Conservation (phyloP, 2,797 vertebrate genomes). For the Coendou prehensilis region DNA sequence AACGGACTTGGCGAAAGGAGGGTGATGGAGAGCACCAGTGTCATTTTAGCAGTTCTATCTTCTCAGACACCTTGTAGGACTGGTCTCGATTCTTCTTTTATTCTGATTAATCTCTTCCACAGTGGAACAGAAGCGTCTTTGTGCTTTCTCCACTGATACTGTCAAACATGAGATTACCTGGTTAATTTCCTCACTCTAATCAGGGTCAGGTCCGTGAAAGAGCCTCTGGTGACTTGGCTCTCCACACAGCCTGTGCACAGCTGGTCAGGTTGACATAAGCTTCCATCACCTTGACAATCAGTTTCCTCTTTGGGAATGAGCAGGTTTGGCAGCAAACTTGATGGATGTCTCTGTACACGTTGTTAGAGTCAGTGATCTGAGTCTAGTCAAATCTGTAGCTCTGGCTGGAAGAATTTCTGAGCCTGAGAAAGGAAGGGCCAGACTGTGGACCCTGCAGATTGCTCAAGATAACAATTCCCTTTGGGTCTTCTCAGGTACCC, state of each 20-base stretch:
- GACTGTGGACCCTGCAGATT: background rate
- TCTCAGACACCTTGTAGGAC: background rate
- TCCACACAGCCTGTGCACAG: constrained; percentile 6
- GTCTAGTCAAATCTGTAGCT: constrained; percentile 31
- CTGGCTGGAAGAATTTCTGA: constrained; percentile 64
- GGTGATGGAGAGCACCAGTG: background rate
- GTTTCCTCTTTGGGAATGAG: constrained; percentile 60
- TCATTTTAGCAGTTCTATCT: background rate
- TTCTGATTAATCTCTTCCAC: background rate
- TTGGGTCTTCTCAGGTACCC: background rate
- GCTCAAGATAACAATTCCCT: background rate
- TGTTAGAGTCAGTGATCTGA: constrained; percentile 63
- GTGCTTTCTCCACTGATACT: background rate
- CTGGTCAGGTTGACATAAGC: constrained; percentile 73
- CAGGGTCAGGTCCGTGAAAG: background rate
- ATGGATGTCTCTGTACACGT: constrained; percentile 38
- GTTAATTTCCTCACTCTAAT: constrained; percentile 17
- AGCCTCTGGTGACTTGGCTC: constrained; percentile 40
- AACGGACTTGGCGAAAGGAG: background rate
- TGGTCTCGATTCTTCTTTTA: constrained; percentile 9
- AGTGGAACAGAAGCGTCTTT: background rate
- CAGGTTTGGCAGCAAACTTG: constrained; percentile 57
- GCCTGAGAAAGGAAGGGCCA: background rate
- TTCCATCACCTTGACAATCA: constrained; percentile 60
- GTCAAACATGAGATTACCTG: background rate